Base-by-base conservation (phyloP, 1,140 invertebrate genomes). In the Hyles euphorbiae region DNA sequence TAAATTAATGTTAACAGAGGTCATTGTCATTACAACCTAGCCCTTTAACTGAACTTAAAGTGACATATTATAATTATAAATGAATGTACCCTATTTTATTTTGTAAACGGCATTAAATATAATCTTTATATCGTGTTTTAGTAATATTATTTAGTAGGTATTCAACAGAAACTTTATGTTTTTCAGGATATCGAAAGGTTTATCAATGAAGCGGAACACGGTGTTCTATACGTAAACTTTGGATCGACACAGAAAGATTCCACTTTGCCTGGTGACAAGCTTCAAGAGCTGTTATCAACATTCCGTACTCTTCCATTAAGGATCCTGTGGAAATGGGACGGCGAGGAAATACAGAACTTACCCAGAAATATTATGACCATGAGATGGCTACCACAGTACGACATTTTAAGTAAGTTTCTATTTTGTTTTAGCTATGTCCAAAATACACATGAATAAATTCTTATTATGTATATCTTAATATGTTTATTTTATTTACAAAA, bases 331-430 rank as follows among this genome's bases (percentile, higher is more conserved):
- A 93, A 91, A 89, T 93, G 83, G 91, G 92, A 91, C 74, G 89
- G 76, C 70, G 87, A 64, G 61, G 76, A 53, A 56, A 67, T 87
- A n/a, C 83, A 87, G 45, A 34, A 55, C 34, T 63, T 90, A 61
- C 91, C 92, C 12, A 78, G 84, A 56, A 94, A 94, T 75, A 89
- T 94, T 56, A 89, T 90, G 71, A 87, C 90, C 34, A 81, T 89
- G 60, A 84, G 89, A 65, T 94, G 93, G 93, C 73, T 93, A 7
- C 91, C 93, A 3, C 93, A 94, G 76, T 87, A 91, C 65, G 90
- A 91, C 74, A 85, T 93, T 62, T 78, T 94, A 64, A 90, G 92
- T 94, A 78, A 89, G 88, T 78, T 9, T 5, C 2, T 40, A 5
- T 40, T 5, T 40, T 5, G 5, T 5, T 40, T 40, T 40, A 1